A percentile compares a stretch with the other conserved stretches of the same genome.
Evolutionary conservation across 1,140 invertebrate species (phyloP).

Genomic region (Cryptotermes secundus): DNA sequence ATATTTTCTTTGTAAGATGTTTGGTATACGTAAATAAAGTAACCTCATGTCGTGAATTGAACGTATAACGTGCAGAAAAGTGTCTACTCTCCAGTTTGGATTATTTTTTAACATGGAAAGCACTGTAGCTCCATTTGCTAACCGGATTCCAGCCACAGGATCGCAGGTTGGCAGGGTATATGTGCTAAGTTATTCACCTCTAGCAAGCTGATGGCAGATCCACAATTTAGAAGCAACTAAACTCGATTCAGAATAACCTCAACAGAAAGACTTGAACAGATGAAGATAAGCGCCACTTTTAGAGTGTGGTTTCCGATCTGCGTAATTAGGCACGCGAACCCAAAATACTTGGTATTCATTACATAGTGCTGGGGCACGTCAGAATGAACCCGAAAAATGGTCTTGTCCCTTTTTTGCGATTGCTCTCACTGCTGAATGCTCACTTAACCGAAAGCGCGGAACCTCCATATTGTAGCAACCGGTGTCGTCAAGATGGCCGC

Average conservation of each 20-base stretch:
- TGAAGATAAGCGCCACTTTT: too few species aligned
- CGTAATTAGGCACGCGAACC: too few species aligned
- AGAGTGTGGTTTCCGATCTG: too few species aligned
- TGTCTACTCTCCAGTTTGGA: neutral
- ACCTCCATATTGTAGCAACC: too few species aligned
- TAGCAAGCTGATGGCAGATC: neutral
- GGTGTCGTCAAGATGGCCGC: too few species aligned
- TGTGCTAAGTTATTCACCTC: neutral
- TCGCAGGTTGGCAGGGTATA: neutral
- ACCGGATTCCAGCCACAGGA: neutral
- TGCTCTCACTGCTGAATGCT: too few species aligned
- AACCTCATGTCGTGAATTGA: neutral
- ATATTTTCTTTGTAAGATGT: neutral
- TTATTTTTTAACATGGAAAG: neutral
- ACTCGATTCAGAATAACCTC: neutral
- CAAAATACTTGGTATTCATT: too few species aligned
- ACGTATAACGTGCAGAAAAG: neutral
- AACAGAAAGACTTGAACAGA: neutral
- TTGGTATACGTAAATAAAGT: neutral
- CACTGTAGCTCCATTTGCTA: neutral
- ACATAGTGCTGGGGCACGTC: too few species aligned
- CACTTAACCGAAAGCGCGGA: too few species aligned
- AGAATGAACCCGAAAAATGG: too few species aligned
- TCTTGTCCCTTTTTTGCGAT: too few species aligned
- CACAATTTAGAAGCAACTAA: neutral